These are phyloP conservation scores for Falco berigora DNA, from an alignment of 2,797 vertebrate species.

Conservation along the genomic window DNA sequence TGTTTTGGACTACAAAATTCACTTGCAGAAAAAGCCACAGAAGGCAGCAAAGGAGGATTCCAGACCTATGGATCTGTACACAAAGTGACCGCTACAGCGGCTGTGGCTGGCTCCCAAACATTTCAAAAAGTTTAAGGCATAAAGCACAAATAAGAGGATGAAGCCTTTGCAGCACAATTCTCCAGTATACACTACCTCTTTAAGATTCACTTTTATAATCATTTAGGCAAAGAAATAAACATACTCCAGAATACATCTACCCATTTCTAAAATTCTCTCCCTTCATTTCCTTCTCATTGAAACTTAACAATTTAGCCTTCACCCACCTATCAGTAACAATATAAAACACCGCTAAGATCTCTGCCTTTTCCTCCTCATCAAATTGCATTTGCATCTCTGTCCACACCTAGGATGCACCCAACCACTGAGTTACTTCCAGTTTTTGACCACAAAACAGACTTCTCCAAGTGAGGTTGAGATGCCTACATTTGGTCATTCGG, in stretches of 20 bases:
- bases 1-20: background rate
- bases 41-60: background rate
- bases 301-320: background rate
- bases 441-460: background rate
- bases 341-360: background rate
- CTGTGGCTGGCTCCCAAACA: background rate
- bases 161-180: background rate
- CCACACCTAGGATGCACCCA: background rate
- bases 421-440: background rate
- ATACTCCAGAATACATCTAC: background rate
- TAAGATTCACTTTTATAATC: background rate
- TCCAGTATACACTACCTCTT: background rate
- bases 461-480: background rate
- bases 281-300: background rate
- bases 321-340: background rate
- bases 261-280: background rate
- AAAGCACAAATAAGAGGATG: background rate
- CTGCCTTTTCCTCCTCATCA: background rate
- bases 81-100: background rate
- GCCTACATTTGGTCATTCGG: background rate
- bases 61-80: background rate
- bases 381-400: background rate
- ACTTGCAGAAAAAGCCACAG: background rate
- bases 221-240: background rate
- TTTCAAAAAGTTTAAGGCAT: background rate